These are phyloP conservation scores for Myotis myotis DNA, from an alignment of 2,797 vertebrate genomes.

Conservation along the genomic window DNA sequence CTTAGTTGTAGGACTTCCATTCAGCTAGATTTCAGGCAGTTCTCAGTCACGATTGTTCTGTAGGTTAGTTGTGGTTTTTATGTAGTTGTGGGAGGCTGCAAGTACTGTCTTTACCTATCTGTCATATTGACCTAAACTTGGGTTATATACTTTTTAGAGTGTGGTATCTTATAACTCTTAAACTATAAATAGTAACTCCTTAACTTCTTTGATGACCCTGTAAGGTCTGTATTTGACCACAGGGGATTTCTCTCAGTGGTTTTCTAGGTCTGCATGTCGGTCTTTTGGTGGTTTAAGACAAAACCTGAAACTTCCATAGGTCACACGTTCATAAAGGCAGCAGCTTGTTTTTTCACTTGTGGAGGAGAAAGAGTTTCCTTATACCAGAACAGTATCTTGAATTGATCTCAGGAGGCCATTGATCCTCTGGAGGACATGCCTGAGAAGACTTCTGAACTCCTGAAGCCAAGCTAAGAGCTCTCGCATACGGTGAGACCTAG, in stretches of 20 bases:
- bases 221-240: not conserved
- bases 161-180: not conserved
- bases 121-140: not conserved
- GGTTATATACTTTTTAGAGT: not conserved
- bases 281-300: not conserved
- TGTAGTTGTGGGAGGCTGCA: not conserved
- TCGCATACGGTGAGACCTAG: not conserved
- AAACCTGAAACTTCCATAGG: not conserved
- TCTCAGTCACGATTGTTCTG: not conserved
- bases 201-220: not conserved
- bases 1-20: not conserved
- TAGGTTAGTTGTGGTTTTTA: not conserved
- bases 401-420: not conserved
- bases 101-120: not conserved
- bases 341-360: not conserved
- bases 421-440: not conserved
- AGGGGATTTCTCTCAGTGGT: not conserved
- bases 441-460: not conserved
- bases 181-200: not conserved
- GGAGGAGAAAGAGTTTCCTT: slow-evolving; percentile 13
- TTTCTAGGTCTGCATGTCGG: not conserved
- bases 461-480: not conserved
- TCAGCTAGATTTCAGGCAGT: not conserved
- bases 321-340: not conserved
- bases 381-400: not conserved